Evolutionary conservation across 2,888 invertebrate genomes (phyloP), one percentile per base, ranked within the genome.

Genomic region (Synergus itoensis): DNA sequence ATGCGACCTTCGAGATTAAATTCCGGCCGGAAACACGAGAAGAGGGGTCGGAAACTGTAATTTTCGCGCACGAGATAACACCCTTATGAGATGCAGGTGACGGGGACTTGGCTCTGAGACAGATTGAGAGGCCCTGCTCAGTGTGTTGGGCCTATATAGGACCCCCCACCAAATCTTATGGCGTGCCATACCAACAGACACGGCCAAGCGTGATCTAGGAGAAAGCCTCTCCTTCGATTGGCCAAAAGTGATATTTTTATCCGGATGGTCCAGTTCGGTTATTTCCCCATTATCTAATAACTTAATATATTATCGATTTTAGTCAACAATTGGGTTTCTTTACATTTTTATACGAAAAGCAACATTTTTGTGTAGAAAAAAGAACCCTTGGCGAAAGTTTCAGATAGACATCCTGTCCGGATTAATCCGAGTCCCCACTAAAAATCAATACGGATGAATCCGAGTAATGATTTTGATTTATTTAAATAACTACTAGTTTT

Each of bases 121-220:
- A 86, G 87, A 89, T 90, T 90, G 90, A 90, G 88, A 87, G 87
- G 87, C 86, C 87, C 84, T 85, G 84, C 84, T 83, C 79, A 79
- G 85, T 86, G 85, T 86, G 87, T 84, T 87, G 87, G 86, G 89
- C 80, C 90, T 90, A 89, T 90, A 90, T 90, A 90, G 87, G 87
- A 79, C 83, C 88, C 90, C 90, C 90, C 90, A 83, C 90, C 89
- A 88, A 78, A 77, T 53, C 48, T 36, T 69, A 48, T 53, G 36
- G n/a, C 48, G 28, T 48, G 81, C 62, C 82, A 73, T 77, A 65
- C 79, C 77, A 80, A 84, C 80, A 82, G 79, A 77, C 80, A 83
- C 79, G 81, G 79, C 43, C 85, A 77, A 84, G 83, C 83, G 81
- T 85, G 87, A 86, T 88, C 84, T 84, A 86, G 78, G 90, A 88